These are phyloP conservation scores for Dolichopus griseipennis DNA, from an alignment of 2,888 invertebrate species.

Conservation along the genomic window DNA sequence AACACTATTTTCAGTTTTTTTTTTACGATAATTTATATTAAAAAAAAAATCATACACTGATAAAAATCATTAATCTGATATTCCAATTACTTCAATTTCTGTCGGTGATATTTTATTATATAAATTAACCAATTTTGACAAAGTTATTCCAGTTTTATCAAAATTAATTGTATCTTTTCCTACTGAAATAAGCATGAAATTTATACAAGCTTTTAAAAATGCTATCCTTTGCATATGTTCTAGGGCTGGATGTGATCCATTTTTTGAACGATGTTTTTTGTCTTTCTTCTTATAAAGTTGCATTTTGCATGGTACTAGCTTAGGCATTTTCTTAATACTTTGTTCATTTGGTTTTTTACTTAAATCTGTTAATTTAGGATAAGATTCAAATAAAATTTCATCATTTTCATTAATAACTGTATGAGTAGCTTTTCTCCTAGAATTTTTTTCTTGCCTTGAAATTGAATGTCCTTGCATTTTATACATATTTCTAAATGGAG, in stretches of 20 bases:
- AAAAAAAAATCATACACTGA: too few relatives aligned
- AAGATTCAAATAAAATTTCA: not conserved
- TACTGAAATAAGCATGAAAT: not conserved
- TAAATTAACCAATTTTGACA: not conserved
- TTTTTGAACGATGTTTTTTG: not conserved
- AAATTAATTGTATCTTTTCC: not conserved
- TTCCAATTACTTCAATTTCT: not conserved
- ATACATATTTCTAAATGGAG: too few relatives aligned
- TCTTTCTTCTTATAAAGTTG: not conserved
- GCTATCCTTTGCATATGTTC: not conserved
- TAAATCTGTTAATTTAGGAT: not conserved
- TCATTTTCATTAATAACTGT: not conserved
- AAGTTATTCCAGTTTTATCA: not conserved
- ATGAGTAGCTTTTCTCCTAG: not conserved
- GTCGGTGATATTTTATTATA: not conserved
- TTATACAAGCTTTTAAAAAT: not conserved
- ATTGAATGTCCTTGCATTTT: not conserved
- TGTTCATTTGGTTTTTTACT: not conserved
- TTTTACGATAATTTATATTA: too few relatives aligned
- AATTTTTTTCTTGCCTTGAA: not conserved
- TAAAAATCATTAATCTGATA: not conserved
- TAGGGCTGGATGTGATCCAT: not conserved
- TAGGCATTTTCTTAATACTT: not conserved
- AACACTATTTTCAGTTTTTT: too few relatives aligned
- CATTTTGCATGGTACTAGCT: not conserved